Evolutionary conservation across 2,888 invertebrate genomes (phyloP), one percentile per base, ranked within the genome.

Genomic region (Kuschelorhynchus macadamiae): DNA sequence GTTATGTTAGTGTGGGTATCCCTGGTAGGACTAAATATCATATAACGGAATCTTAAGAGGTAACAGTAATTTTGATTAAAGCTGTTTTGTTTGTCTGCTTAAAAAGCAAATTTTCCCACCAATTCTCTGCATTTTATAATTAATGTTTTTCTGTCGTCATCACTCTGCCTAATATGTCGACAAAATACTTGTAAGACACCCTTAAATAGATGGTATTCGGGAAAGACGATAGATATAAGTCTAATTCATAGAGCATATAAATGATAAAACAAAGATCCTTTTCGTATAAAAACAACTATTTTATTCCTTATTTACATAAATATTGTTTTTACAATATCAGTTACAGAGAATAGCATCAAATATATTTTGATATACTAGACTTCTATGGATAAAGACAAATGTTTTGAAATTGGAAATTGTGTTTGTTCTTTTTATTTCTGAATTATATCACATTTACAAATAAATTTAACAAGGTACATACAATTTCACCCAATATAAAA

Each of bases 381-480:
- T 65, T 69, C 67, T 76, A 65, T 73, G 59, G 59, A 74, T 72
- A 73, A 73, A 75, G 75, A 76, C 75, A 76, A 77, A 68, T 72
- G 75, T 70, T 70, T 65, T 71, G 71, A 76, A 79, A 77, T 71
- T 76, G 77, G 74, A 73, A 78, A 80, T 76, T 72, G 44, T 68
- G 70, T 71, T 71, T 69, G 60, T 52, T 55, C 36, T 70, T 71
- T 68, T 72, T 17, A 67, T 72, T 72, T 74, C 57, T 41, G 64
- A 25, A 49, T 79, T 82, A 81, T 82, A 82, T 82, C 82, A 82
- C 82, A 80, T 81, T 80, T 80, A 78, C 81, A 79, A 79, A 79
- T 79, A 81, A 80, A 79, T 80, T 75, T 76, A 78, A 77, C 77
- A 78, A 71, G 72, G 68, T 77, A 74, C 74, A 72, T 75, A 77